phyloP scores from a whole-genome alignment of 2,888 invertebrate species.

The Ennomos fuscantarius region DNA sequence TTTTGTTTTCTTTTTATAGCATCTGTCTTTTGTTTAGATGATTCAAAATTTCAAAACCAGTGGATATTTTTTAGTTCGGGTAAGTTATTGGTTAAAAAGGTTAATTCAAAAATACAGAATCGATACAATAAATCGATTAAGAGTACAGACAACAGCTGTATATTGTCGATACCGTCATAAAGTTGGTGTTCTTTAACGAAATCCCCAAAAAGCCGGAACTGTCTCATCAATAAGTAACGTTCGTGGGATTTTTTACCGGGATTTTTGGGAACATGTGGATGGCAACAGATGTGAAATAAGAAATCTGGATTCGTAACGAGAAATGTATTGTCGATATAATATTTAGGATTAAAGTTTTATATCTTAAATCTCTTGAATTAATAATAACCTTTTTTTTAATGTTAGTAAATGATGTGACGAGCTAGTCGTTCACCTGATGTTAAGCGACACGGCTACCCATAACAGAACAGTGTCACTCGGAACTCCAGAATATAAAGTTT shows the following conservation, averaged over 20 bases:
- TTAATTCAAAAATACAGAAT: conserved; percentile 38
- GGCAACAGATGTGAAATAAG: conserved; percentile 36
- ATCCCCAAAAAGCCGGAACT: conserved; percentile 51
- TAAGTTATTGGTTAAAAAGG: conserved; percentile 32
- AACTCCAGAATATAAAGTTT: no score
- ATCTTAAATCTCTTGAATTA: no score
- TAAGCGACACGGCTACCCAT: no score
- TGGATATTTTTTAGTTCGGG: conserved; percentile 1
- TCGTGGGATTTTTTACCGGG: conserved; percentile 48
- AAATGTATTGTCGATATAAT: conserved; percentile 10
- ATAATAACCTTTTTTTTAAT: no score
- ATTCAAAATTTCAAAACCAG: conserved; percentile 7
- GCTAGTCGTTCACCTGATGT: no score
- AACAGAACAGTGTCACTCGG: no score
- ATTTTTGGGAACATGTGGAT: conserved; percentile 43
- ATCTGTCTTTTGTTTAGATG: conserved; percentile 30
- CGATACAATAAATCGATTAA: conserved; percentile 54
- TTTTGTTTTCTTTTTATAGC: conserved; percentile 45
- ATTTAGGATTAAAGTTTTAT: no score
- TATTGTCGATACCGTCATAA: conserved; percentile 51
- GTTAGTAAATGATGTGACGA: no score
- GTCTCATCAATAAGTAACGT: conserved; percentile 48
- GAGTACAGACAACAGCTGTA: conserved; percentile 48
- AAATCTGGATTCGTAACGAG: conserved; percentile 21
- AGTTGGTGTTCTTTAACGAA: conserved; percentile 42